Conservation (phyloP, 2,888 invertebrate genomes). For the Cephus pygmeus region DNA sequence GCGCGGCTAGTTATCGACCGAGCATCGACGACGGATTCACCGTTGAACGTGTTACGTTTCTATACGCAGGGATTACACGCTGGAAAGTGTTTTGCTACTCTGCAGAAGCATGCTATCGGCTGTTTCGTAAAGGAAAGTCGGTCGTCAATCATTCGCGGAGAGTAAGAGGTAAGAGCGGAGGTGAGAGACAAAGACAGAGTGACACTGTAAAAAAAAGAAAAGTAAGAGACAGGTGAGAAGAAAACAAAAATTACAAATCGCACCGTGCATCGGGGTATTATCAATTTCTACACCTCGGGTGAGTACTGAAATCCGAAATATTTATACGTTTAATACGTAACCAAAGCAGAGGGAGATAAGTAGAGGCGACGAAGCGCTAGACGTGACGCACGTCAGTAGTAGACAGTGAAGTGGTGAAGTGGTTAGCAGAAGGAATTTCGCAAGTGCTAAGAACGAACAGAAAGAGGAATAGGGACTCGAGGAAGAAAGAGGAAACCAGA, state of each 20-base stretch:
- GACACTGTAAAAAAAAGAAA: background rate
- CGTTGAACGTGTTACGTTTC: background rate
- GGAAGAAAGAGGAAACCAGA: background rate
- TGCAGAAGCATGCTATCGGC: background rate
- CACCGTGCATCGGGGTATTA: background rate
- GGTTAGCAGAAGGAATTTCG: background rate
- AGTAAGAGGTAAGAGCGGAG: background rate
- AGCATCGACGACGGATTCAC: background rate
- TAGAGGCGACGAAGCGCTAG: conserved; percentile 13
- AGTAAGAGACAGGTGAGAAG: conserved; percentile 7
- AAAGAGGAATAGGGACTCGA: background rate
- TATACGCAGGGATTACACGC: background rate
- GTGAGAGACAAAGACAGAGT: background rate
- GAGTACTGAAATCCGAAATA: background rate
- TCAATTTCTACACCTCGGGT: background rate
- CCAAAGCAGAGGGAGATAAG: conserved; percentile 9
- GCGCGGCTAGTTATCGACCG: conserved; percentile 9
- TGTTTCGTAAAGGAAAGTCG: background rate
- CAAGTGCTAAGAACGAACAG: background rate
- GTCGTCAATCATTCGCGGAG: background rate
- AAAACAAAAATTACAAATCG: background rate
- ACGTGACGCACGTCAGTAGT: conserved; percentile 14
- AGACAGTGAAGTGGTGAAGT: background rate
- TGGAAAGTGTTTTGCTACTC: background rate
- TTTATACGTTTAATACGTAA: background rate